These are phyloP conservation scores for Pachycephala philippinensis DNA, from an alignment of 2,113 vertebrate genomes.

Conservation along the genomic window DNA sequence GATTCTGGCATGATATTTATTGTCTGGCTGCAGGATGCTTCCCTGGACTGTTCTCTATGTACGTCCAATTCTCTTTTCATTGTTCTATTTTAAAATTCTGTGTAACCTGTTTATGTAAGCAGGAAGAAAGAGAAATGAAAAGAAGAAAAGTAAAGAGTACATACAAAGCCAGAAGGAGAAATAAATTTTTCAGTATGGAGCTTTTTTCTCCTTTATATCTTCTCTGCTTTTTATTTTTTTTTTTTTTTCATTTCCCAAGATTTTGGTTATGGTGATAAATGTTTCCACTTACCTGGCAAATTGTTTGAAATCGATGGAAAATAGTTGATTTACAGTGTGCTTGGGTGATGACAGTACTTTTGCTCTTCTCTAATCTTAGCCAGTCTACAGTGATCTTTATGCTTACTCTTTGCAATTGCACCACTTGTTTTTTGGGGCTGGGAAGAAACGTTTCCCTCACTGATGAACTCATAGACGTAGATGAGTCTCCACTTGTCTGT, in stretches of 20 bases:
- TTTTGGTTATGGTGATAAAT: neutral
- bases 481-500: neutral
- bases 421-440: neutral
- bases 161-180: neutral
- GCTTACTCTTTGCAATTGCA: neutral
- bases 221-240: neutral
- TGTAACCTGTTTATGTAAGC: neutral
- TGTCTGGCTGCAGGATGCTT: neutral
- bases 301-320: neutral
- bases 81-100: neutral
- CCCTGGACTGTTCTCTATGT: neutral
- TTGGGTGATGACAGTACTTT: neutral
- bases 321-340: neutral
- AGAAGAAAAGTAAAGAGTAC: neutral
- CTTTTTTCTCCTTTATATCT: neutral
- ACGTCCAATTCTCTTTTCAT: neutral
- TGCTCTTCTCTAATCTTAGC: neutral
- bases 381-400: neutral
- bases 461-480: rapidly evolving
- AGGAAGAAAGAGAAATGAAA: neutral
- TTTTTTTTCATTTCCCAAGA: rapidly evolving
- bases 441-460: neutral
- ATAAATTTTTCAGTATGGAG: neutral
- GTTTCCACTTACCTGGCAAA: neutral
- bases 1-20: neutral